Conservation (phyloP, 2,797 vertebrate genomes). For the Peromyscus nudipes region DNA sequence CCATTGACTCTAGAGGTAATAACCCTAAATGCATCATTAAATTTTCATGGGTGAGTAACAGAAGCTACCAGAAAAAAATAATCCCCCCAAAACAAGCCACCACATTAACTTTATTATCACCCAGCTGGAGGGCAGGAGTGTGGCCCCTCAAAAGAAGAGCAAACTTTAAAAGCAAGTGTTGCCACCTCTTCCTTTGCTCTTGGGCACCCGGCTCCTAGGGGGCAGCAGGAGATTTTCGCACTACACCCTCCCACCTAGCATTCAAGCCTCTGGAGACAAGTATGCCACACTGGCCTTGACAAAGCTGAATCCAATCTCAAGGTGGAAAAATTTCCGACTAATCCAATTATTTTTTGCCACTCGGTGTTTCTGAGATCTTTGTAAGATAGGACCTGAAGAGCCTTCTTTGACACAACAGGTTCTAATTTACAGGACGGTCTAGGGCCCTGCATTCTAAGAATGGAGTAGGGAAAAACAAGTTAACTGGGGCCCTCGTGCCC, state of each 20-base stretch:
- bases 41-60: constrained; percentile 89
- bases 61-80: constrained; percentile 77
- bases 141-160: constrained; percentile 18
- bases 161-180: constrained; percentile 71
- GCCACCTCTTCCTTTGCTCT: neutral
- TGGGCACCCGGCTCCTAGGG: neutral
- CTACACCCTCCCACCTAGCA: neutral
- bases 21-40: constrained; percentile 90
- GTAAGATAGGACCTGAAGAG: neutral
- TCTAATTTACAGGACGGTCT: neutral
- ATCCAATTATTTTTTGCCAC: neutral
- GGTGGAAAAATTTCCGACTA: constrained; percentile 14
- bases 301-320: neutral
- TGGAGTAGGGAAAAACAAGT: neutral
- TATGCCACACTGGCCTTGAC: neutral
- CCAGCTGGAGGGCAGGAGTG: constrained; percentile 60
- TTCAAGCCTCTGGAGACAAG: neutral
- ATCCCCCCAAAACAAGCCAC: constrained; percentile 68
- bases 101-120: constrained; percentile 73
- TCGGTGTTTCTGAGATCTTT: neutral
- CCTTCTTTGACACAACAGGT: neutral
- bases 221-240: neutral
- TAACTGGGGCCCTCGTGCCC: neutral
- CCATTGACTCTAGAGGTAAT: constrained; percentile 89
- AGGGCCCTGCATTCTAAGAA: neutral